Evolutionary conservation across 2,797 vertebrate species (phyloP).

Genomic region (Anolis apletophallus): DNA sequence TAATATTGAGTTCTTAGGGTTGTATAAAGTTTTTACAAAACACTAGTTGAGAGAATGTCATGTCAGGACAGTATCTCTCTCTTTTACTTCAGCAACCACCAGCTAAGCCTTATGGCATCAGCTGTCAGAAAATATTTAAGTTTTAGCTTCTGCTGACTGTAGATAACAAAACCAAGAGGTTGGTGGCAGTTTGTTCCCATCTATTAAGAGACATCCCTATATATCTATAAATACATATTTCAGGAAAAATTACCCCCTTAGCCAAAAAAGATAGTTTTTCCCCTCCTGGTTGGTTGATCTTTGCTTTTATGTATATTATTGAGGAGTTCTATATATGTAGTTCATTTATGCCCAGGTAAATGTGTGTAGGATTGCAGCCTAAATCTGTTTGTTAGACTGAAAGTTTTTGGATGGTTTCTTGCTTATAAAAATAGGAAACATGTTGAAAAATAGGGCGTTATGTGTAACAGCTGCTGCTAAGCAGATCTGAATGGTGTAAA

Average conservation of each 20-base stretch:
- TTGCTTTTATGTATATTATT: too few relatives aligned
- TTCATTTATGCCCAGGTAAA: not conserved
- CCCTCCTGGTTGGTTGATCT: not conserved
- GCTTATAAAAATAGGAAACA: not conserved
- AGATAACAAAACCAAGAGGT: slow-evolving; percentile 24
- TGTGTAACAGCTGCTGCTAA: not conserved
- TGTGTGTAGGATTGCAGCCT: not conserved
- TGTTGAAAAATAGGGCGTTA: not conserved
- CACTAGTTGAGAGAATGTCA: slow-evolving; percentile 8
- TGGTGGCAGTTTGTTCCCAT: slow-evolving; percentile 26
- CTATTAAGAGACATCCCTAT: not conserved
- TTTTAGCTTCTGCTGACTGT: slow-evolving; percentile 10
- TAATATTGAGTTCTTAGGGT: slow-evolving; percentile 6
- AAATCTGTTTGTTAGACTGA: not conserved
- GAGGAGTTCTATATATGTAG: not conserved
- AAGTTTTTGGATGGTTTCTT: not conserved
- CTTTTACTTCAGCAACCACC: slow-evolving; percentile 13
- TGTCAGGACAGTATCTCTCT: not conserved
- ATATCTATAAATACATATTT: slow-evolving; percentile 26
- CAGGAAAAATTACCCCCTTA: not conserved
- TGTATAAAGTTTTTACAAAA: not conserved
- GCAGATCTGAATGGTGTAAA: not conserved
- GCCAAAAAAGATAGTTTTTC: not conserved
- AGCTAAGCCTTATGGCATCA: slow-evolving; percentile 14
- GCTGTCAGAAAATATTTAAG: slow-evolving; percentile 18